Evolutionary conservation across 37 sponge, comb jelly and placozoan genomes (phyloP), one percentile per base, ranked within the genome.

Genomic region (Hormiphora californensis): DNA sequence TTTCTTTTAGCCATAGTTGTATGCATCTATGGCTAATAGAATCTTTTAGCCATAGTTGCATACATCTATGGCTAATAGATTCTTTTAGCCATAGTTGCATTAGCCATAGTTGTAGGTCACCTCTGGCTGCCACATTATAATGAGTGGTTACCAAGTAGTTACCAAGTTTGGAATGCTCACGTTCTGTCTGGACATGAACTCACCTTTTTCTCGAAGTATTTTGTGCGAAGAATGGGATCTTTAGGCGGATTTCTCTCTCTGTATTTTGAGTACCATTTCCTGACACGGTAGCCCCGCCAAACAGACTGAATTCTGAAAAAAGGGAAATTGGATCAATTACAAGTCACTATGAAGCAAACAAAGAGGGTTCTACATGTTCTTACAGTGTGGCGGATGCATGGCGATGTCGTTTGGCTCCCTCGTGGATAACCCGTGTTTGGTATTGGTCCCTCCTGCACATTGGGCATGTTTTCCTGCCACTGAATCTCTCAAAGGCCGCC

Each of bases 271-370:
- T 92, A 96, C 94, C 93, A 91, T 40, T 46, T 69, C 39, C 93
- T 63, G 1, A 89, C 93, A 19, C 39, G 40, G 54, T 92, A 90
- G 0, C 94, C 94, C 23, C 93, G 73, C 97, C 97, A 96, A 38
- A 23, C 61, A 23, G 93, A 41, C 88, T 96, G 97, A 44, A 96
- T 96, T 37, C 90, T 91, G 81, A 30, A 31, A 59, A 46, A 8
- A 46, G 8, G 51, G 8, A 46, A 15, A 15, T 46, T 46, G 51
- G 51, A n/a, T n/a, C n/a, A n/a, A n/a, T n/a, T n/a, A n/a, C n/a
- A n/a, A n/a, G n/a, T n/a, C n/a, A n/a, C n/a, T n/a, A n/a, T n/a
- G n/a, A n/a, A n/a, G n/a, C n/a, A n/a, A n/a, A n/a, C n/a, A n/a
- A n/a, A n/a, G n/a, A n/a, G n/a, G n/a, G n/a, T n/a, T n/a, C n/a